A percentile compares a stretch with the other conserved stretches of the same genome.
Conservation (phyloP, 2,797 vertebrate species). For the Tapera naevia region DNA sequence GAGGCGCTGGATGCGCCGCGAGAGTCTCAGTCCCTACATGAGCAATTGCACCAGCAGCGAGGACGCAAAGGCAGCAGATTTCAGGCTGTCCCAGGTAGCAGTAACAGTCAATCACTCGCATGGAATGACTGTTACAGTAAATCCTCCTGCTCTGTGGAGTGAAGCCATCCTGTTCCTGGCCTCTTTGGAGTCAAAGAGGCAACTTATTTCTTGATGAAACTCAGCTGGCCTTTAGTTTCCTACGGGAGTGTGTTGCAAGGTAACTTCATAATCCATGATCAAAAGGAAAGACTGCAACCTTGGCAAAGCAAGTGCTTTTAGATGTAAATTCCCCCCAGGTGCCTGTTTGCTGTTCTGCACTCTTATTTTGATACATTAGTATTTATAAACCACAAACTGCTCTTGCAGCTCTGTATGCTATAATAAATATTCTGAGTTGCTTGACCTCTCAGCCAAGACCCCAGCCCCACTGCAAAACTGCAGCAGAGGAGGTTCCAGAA, state of each 20-base stretch:
- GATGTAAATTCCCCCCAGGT: neutral
- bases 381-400: neutral
- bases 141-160: neutral
- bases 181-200: neutral
- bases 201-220: neutral
- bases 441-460: neutral
- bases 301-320: neutral
- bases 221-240: neutral
- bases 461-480: neutral
- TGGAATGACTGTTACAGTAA: neutral
- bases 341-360: neutral
- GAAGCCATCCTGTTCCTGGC: neutral
- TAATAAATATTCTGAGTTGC: no score
- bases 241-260: rapidly evolving
- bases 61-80: neutral
- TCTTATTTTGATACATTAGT: neutral
- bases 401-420: neutral
- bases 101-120: conserved; percentile 20
- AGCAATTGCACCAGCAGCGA: neutral
- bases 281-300: neutral
- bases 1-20: neutral
- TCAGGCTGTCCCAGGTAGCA: neutral
- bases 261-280: neutral
- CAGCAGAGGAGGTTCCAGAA: neutral
- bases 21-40: neutral